Evolutionary conservation across 92 coral and sea anemone genomes (phyloP), one percentile per base, ranked within the genome.

Genomic region (Phenganax subtilis): DNA sequence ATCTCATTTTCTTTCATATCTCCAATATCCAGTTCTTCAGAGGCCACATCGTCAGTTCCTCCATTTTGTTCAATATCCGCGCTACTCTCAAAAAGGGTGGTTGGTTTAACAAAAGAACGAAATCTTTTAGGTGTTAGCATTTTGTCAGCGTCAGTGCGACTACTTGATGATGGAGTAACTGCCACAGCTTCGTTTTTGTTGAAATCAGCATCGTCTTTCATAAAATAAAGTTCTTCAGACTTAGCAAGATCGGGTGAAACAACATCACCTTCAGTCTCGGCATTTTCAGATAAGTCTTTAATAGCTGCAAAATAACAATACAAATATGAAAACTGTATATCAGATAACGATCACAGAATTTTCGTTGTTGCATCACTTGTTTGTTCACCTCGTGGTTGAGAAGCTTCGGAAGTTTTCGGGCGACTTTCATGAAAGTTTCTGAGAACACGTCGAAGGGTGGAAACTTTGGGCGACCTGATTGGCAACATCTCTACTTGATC

Each of bases 401-500:
- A 25, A 68, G 44, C 63, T 71, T 90, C 88, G 0, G 84, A 60
- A 84, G 59, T 84, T 72, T 86, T 88, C 51, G 84, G 84, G 51
- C 85, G 94, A 59, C 76, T 87, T 81, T 89, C 88, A 62, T 96
- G 96, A 73, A 92, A 96, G 57, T 85, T 96, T 81, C 86, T 85
- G 81, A 96, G 83, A 30, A 90, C 99, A 54, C 86, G 88, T 73
- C 90, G 87, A 11, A 96, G 80, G 27, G 96, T 92, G 59, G 88
- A 86, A 20, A 96, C 90, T 65, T 96, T 96, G 25, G 99, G 99
- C 0, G 99, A 96, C 83, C 89, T 84, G 88, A 96, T 92, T 62
- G 99, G 99, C 65, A 96, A 86, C 68, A 92, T 96, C 60, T 76
- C 57, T 73, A 90, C 94, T 91, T 96, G 99, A 54, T 90, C 89